These are phyloP conservation scores for Xyliphius kryptos DNA, from an alignment of 2,113 vertebrate genomes.

Conservation along the genomic window DNA sequence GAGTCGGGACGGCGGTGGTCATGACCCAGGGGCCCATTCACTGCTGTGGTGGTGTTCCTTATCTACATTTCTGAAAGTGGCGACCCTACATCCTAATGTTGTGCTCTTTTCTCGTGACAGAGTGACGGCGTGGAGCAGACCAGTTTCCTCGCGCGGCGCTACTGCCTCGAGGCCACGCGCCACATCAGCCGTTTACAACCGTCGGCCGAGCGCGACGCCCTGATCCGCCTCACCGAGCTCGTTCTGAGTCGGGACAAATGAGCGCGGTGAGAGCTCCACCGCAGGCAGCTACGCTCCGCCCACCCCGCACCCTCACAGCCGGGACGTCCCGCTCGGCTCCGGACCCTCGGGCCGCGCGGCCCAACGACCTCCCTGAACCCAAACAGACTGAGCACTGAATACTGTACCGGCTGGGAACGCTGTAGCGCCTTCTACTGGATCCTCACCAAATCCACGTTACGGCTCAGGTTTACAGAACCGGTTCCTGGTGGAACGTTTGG, in stretches of 20 bases:
- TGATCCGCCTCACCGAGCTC: slow-evolving; percentile 84
- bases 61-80: too few species aligned
- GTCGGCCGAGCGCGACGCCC: slow-evolving; percentile 86
- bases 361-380: background rate
- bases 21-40: too few species aligned
- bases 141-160: slow-evolving; percentile 84
- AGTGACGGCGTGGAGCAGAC: slow-evolving; percentile 86
- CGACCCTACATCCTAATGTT: too few species aligned
- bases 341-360: too few species aligned
- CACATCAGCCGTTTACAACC: slow-evolving; percentile 80
- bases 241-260: slow-evolving; percentile 87
- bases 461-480: too few species aligned
- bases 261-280: slow-evolving; percentile 49
- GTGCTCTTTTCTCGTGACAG: too few species aligned
- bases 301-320: background rate
- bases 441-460: too few species aligned
- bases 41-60: too few species aligned
- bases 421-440: too few species aligned
- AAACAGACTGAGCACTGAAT: background rate
- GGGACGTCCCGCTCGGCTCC: background rate
- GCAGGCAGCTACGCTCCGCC: slow-evolving; percentile 74
- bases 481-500: too few species aligned
- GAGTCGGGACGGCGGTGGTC: too few species aligned
- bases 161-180: slow-evolving; percentile 80
- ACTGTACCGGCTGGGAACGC: background rate